Percentiles rank a stretch among this genome's conserved stretches.
Evolutionary conservation across 2,888 invertebrate genomes (phyloP).

Genomic region (Sinodicranocentrus sp.): DNA sequence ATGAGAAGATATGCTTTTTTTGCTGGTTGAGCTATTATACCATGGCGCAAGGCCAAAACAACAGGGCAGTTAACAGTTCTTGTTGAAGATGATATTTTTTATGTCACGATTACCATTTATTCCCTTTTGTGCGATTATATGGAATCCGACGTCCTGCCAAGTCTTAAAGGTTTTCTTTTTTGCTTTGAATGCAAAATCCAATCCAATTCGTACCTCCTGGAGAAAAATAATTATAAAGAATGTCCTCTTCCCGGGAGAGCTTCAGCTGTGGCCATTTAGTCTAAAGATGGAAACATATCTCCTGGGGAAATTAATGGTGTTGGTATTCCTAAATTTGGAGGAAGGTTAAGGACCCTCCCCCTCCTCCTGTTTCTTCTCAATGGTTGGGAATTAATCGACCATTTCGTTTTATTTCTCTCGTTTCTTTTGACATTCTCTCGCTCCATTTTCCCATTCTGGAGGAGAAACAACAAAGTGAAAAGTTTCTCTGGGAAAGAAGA

Average conservation of each 20-base stretch:
- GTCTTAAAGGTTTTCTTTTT: too few relatives aligned
- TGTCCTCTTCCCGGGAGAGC: not conserved
- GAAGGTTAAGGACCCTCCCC: slow-evolving; percentile 51
- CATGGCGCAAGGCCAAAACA: too few relatives aligned
- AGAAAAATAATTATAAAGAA: not conserved
- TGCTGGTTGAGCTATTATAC: too few relatives aligned
- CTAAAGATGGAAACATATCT: too few relatives aligned
- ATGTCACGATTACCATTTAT: too few relatives aligned
- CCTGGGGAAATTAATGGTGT: slow-evolving; percentile 63
- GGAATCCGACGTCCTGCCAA: too few relatives aligned
- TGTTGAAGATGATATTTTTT: too few relatives aligned
- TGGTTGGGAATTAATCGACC: slow-evolving; percentile 60
- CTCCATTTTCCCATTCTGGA: slow-evolving; percentile 25
- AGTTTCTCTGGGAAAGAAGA: slow-evolving; percentile 14
- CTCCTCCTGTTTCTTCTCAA: too few relatives aligned
- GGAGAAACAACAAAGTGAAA: slow-evolving; percentile 52
- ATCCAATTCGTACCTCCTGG: not conserved
- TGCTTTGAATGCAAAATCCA: too few relatives aligned
- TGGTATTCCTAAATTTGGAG: slow-evolving; percentile 27
- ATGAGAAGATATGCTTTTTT: too few relatives aligned
- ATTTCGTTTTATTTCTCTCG: slow-evolving; percentile 41
- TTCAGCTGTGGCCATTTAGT: not conserved
- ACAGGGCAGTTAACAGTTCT: too few relatives aligned
- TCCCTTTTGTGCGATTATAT: too few relatives aligned
- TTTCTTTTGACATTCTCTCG: slow-evolving; percentile 51